These are phyloP conservation scores for Phania funesta DNA, from an alignment of 2,888 invertebrate genomes.

Conservation along the genomic window DNA sequence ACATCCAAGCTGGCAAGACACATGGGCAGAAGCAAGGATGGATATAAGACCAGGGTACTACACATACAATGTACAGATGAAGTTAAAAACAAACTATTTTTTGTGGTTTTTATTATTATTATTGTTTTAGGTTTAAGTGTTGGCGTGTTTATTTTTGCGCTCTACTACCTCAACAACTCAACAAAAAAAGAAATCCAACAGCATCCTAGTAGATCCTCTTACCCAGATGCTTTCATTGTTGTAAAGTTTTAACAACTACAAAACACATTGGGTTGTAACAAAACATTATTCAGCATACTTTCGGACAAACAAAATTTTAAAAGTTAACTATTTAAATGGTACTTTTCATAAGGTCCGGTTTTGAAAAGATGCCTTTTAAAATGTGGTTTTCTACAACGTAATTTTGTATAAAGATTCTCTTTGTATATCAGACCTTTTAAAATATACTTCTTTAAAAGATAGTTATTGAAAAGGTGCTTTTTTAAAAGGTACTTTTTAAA, in stretches of 20 bases:
- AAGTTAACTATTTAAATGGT: no score
- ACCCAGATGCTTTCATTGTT: slow-evolving; percentile 68
- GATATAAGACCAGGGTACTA: slow-evolving; percentile 10
- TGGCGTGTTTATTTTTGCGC: slow-evolving; percentile 72
- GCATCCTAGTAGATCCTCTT: slow-evolving; percentile 71
- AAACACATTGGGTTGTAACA: slow-evolving; percentile 23
- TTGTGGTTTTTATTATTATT: slow-evolving; percentile 17
- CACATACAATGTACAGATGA: slow-evolving; percentile 10
- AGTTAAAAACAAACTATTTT: slow-evolving; percentile 30
- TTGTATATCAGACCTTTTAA: no score
- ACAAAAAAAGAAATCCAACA: slow-evolving; percentile 11
- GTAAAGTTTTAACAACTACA: slow-evolving; percentile 2
- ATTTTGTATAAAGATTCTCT: no score
- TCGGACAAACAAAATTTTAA: no score
- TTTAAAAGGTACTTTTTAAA: not conserved
- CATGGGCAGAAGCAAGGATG: slow-evolving; percentile 15
- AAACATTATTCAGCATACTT: no score
- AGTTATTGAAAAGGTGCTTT: not conserved
- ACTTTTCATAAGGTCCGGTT: no score
- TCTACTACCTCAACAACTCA: slow-evolving; percentile 48
- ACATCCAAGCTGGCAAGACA: slow-evolving; percentile 16
- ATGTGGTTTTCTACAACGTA: no score
- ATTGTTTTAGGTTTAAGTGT: slow-evolving; percentile 71
- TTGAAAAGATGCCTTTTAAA: no score
- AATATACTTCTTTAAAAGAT: not conserved